Conservation (phyloP, 92 coral and sea anemone species). For the Scolanthus callimorphus region DNA sequence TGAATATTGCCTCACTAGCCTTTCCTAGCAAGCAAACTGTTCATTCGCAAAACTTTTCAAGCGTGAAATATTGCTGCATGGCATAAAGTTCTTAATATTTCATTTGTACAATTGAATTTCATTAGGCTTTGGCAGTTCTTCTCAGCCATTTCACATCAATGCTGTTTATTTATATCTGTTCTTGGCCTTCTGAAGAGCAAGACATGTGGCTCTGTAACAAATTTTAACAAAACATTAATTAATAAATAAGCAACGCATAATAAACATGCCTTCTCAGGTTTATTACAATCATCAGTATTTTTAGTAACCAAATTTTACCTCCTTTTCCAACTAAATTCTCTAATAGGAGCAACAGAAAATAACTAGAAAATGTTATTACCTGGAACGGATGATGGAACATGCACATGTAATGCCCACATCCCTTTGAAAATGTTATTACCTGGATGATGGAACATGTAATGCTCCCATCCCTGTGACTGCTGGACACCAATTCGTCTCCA, state of each 20-base stretch:
- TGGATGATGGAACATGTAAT: slow-evolving; percentile 84
- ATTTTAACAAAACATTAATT: not conserved
- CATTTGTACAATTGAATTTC: no score
- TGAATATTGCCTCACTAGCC: no score
- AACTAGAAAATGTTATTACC: not conserved
- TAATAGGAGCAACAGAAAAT: not conserved
- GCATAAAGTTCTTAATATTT: no score
- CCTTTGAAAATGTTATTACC: slow-evolving; percentile 80
- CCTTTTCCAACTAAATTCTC: no score
- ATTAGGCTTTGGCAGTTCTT: no score
- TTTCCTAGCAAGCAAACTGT: no score
- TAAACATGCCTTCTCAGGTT: no score
- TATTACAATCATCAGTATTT: no score
- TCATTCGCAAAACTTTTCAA: no score
- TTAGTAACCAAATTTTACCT: not conserved
- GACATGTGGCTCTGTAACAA: slow-evolving; percentile 68
- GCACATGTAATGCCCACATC: slow-evolving; percentile 94
- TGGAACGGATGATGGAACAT: not conserved
- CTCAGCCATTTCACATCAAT: no score
- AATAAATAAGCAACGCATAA: no score
- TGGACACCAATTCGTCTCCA: slow-evolving; percentile 91
- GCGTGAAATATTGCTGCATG: no score
- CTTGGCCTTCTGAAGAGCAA: slow-evolving; percentile 72
- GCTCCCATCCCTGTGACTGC: slow-evolving; percentile 92
- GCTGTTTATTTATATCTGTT: not conserved